Base-by-base conservation (phyloP, 2,888 invertebrate species). In the Xylota sylvarum region DNA sequence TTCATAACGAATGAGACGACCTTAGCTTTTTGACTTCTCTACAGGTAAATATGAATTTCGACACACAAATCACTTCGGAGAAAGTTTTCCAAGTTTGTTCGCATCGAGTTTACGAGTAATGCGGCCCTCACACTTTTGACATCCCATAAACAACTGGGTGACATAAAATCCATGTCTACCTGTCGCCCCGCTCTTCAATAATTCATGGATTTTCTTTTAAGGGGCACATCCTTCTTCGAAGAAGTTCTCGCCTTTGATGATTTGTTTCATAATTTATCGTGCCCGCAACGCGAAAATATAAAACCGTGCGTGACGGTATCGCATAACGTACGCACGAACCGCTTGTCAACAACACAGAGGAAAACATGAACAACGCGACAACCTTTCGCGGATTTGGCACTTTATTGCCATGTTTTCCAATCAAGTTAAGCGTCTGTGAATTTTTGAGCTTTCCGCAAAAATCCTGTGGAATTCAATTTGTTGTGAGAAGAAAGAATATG, bases 191-290 rank as follows among this genome's bases (percentile, higher is more conserved):
- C 23, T 77, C 72, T n/a, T 73, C 73, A 86, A 86, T 86, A 78
- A 77, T 86, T 73, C 82, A 82, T 56, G 67, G 48, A 48, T 56
- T 56, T 23, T 3, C 64, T 32, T 58, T 70, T 19, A 35, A 64
- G 56, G 43, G 56, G 48, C 17, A 9, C 10, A 62, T 32, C 23
- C 14, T 7, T 4, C 12, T 10, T 14, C 14, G 14, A 9, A 50
- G 23, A 23, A 7, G 5, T n/a, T 4, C 32, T 10, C 50, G 19
- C 40, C 58, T 82, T 77, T 77, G 70, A 70, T 81, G 81, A 77
- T 72, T 82, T 77, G 62, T 62, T 82, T 73, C 52, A 86, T 77
- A 73, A 86, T 77, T 86, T 73, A 86, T 86, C 32, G 82, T 69
- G 3, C 40, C 43, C 62, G 17, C 69, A 19, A 35, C 35, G 4